These are phyloP conservation scores for Drosophila tripunctata DNA, from an alignment of 2,888 invertebrate species.

Conservation along the genomic window DNA sequence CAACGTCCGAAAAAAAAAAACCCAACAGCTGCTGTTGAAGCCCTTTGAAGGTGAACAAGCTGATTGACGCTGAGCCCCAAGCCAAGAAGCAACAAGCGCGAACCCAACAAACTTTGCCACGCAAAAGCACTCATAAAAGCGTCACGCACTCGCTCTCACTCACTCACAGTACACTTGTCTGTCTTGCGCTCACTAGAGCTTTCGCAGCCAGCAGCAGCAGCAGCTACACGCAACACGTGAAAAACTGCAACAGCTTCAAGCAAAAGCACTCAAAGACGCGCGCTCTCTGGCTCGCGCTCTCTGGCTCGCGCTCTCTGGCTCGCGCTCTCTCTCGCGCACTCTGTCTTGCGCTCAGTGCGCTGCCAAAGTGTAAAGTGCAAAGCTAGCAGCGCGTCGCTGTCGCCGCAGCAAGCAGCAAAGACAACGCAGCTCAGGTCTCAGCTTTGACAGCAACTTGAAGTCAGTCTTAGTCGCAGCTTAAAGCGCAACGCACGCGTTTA, in stretches of 20 bases:
- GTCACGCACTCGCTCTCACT: slow-evolving; percentile 55
- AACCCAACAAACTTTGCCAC: slow-evolving; percentile 72
- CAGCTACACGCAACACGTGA: slow-evolving; percentile 60
- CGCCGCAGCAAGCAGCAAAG: slow-evolving; percentile 32
- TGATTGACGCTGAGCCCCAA: too few relatives aligned
- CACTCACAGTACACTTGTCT: slow-evolving; percentile 20
- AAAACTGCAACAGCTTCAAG: slow-evolving; percentile 55
- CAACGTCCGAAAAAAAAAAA: slow-evolving; percentile 57
- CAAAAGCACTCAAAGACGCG: too few relatives aligned
- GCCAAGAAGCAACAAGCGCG: slow-evolving; percentile 48
- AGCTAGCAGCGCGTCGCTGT: slow-evolving; percentile 67
- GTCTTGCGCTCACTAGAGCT: slow-evolving; percentile 34
- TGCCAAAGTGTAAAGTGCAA: slow-evolving; percentile 82
- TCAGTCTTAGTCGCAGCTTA: slow-evolving; percentile 81
- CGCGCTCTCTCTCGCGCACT: slow-evolving; percentile 1
- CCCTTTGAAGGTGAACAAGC: slow-evolving; percentile 74
- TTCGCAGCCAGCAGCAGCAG: slow-evolving; percentile 51
- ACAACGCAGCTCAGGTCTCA: slow-evolving; percentile 50
- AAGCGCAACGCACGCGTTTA: slow-evolving; percentile 76
- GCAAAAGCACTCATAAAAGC: slow-evolving; percentile 15
- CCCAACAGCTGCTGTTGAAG: slow-evolving; percentile 51
- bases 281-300: not conserved
- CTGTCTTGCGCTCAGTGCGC: slow-evolving; percentile 12
- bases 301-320: slow-evolving; percentile 9
- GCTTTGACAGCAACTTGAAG: slow-evolving; percentile 52